A percentile compares a stretch with the other conserved stretches of the same genome.
phyloP scores from a whole-genome alignment of 2,113 vertebrate species.

The Myotis davidii region DNA sequence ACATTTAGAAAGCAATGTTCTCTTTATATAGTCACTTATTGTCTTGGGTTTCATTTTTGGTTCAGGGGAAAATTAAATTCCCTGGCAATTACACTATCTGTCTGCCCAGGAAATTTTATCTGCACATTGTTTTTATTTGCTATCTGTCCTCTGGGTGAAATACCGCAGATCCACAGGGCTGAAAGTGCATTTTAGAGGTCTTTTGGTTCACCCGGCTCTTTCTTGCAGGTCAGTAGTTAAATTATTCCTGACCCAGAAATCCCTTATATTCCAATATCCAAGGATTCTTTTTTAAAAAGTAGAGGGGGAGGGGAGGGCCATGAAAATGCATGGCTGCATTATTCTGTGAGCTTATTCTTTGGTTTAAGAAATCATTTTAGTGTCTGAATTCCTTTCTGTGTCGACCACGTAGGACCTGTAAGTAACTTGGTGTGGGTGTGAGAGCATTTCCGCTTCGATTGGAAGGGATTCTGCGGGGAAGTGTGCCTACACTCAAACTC shows the following conservation, averaged over 20 bases:
- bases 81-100: conserved; percentile 75
- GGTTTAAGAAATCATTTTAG: background rate
- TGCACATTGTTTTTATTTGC: conserved; percentile 75
- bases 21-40: conserved; percentile 77
- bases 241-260: conserved; percentile 59
- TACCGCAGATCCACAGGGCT: conserved; percentile 30
- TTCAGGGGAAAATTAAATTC: conserved; percentile 83
- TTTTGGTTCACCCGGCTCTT: conserved; percentile 34
- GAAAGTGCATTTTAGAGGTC: conserved; percentile 68
- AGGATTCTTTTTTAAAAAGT: background rate
- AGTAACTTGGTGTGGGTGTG: background rate
- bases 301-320: rapidly evolving
- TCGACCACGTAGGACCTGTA: background rate
- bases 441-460: background rate
- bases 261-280: conserved; percentile 40
- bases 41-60: conserved; percentile 81
- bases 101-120: conserved; percentile 79
- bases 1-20: conserved; percentile 68
- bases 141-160: conserved; percentile 76
- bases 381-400: background rate
- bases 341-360: background rate
- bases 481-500: background rate
- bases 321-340: background rate
- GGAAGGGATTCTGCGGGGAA: background rate
- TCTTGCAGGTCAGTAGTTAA: conserved; percentile 67